These are phyloP conservation scores for Phrixothrix hirtus DNA, from an alignment of 2,888 invertebrate genomes.

Conservation along the genomic window DNA sequence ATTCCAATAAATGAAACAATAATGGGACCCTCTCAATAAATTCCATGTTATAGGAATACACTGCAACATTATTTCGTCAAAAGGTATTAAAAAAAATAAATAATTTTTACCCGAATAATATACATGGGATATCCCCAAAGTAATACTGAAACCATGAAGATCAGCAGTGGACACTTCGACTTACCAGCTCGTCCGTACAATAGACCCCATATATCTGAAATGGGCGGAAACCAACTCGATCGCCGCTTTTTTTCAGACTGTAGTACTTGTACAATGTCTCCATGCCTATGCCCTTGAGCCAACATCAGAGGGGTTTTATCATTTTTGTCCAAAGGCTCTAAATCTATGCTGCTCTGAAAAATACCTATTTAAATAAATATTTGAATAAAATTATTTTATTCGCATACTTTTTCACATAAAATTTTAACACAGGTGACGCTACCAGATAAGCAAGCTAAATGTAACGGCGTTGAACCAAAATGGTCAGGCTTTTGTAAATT, in stretches of 20 bases:
- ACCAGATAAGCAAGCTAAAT: slow-evolving; percentile 86
- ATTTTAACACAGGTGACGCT: slow-evolving; percentile 84
- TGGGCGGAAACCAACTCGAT: slow-evolving; percentile 84
- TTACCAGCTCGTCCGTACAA: slow-evolving; percentile 90
- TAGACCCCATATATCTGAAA: slow-evolving; percentile 86
- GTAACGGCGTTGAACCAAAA: slow-evolving; percentile 89
- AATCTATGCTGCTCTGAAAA: slow-evolving; percentile 76
- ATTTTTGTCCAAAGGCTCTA: slow-evolving; percentile 87
- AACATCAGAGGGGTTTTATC: slow-evolving; percentile 90
- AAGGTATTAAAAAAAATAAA: neutral
- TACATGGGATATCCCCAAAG: slow-evolving; percentile 96
- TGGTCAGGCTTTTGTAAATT: slow-evolving; percentile 88
- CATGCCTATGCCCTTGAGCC: slow-evolving; percentile 85
- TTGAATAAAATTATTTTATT: too few relatives aligned
- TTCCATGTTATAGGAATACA: slow-evolving; percentile 92
- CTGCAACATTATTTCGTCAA: slow-evolving; percentile 54
- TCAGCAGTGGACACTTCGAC: slow-evolving; percentile 83
- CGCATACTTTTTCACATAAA: slow-evolving; percentile 79
- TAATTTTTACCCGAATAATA: slow-evolving; percentile 70
- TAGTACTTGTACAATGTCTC: slow-evolving; percentile 79
- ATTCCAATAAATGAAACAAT: slow-evolving; percentile 90
- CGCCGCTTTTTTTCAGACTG: slow-evolving; percentile 81
- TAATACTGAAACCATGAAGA: slow-evolving; percentile 83
- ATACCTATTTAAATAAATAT: too few relatives aligned
- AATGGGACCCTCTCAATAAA: slow-evolving; percentile 80